These are phyloP conservation scores for Aphelenchoides bicaudatus DNA, from an alignment of 2,888 invertebrate genomes.

Conservation along the genomic window DNA sequence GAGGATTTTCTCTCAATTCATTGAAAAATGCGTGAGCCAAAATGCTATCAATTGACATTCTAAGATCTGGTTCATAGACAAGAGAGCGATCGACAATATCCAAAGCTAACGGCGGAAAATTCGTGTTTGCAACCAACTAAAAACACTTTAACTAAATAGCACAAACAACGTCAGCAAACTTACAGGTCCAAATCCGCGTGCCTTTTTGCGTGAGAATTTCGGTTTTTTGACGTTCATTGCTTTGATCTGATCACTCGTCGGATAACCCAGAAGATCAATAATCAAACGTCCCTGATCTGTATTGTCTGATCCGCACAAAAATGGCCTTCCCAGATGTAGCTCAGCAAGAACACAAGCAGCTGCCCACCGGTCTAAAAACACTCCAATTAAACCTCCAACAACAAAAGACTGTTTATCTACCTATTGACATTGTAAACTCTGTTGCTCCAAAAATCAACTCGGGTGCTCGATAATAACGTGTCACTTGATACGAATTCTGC, in stretches of 20 bases:
- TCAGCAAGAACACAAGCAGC: conserved; percentile 49
- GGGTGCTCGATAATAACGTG: conserved; percentile 51
- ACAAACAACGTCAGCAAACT: too few relatives aligned
- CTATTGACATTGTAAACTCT: too few relatives aligned
- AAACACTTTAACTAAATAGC: too few relatives aligned
- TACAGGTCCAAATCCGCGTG: too few relatives aligned
- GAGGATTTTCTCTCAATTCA: conserved; percentile 17
- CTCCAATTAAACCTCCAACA: too few relatives aligned
- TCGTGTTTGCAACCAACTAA: conserved; percentile 14
- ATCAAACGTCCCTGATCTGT: conserved; percentile 41
- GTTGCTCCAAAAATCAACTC: too few relatives aligned
- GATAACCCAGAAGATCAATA: conserved; percentile 46
- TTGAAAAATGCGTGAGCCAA: conserved; percentile 21
- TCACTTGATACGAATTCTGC: conserved; percentile 46
- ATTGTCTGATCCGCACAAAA: conserved; percentile 39
- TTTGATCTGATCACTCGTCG: conserved; percentile 43
- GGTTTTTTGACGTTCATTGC: conserved; percentile 40
- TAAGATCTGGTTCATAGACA: conserved; percentile 21
- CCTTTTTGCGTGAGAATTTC: conserved; percentile 31
- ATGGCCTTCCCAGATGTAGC: conserved; percentile 30
- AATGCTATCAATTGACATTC: conserved; percentile 10
- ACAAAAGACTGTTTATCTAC: too few relatives aligned
- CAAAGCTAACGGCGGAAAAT: conserved; percentile 16
- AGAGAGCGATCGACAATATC: conserved; percentile 20
- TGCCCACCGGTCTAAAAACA: conserved; percentile 45